Base-by-base conservation (phyloP, 2,113 vertebrate species). In the Cyprinus carpio region DNA sequence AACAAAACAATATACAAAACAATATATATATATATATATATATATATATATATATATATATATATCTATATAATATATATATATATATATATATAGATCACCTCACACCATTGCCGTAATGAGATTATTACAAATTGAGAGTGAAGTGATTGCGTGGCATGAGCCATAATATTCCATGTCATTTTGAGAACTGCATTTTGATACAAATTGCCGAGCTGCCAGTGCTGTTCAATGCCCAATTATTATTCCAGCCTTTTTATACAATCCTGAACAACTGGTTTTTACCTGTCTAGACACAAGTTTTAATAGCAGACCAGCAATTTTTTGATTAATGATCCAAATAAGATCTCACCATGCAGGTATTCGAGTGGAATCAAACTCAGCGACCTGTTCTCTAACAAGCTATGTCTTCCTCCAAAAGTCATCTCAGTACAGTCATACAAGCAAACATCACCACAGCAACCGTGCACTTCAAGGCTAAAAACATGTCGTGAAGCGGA, bases 291-390 rank as follows among this genome's bases (percentile, higher is more conserved):
- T 37, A 71, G 67, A 40, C 67, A 23, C 46, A 76, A 51, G 15
- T 54, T 31, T 29, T 76, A 16, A 54, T 51, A 23, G 25, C 27
- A 11, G 16, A 77, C 31, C 29, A 58, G 51, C 51, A 11, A 1
- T 10, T 58, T 11, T 78, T 58, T n/a, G 18, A 37, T 58, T 34
- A 58, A 56, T 4, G 1, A 20, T 13, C 25, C 27, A 78, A 34
- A 78, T 58, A 37, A 37, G 75, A 37, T 23, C 51, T 27, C 29
- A 78, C 46, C 18, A 58, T 37, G 29, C 51, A 78, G 27, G 40
- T 75, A 75, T 27, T 27, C 6, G 40, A 75, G 72, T 75, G n/a
- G 72, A 43, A 49, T 75, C 13, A 75, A 49, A 75, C 72, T 75
- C 40, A 13, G 18, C 18, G 20, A 40, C 4, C 9, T 40, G 34